These are phyloP conservation scores for Telmatherina bonti DNA, from an alignment of 2,797 vertebrate genomes.

Conservation along the genomic window DNA sequence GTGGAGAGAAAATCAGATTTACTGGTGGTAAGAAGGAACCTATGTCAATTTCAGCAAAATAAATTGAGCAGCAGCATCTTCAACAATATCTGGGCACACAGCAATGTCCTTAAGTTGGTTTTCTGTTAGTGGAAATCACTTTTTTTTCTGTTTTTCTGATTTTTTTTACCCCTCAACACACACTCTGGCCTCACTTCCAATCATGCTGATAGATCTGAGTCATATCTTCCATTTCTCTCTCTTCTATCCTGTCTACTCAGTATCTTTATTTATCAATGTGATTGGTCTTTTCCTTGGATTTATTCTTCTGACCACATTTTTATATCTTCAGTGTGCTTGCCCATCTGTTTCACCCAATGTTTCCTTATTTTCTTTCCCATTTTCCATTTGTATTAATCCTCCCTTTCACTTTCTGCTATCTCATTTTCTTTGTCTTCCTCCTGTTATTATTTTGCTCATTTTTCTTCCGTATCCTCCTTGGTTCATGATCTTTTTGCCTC, in stretches of 20 bases:
- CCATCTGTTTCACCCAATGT: background rate
- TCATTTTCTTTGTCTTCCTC: background rate
- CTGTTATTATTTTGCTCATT: background rate
- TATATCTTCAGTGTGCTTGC: slow-evolving; percentile 13
- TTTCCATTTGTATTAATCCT: slow-evolving; percentile 9
- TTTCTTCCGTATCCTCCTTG: background rate
- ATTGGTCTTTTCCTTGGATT: slow-evolving; percentile 14
- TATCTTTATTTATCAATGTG: slow-evolving; percentile 19
- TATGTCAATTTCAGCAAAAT: slow-evolving; percentile 49
- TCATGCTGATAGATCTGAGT: slow-evolving; percentile 62
- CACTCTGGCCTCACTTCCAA: slow-evolving; percentile 49
- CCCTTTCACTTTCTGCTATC: background rate
- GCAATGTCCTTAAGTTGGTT: slow-evolving; percentile 41
- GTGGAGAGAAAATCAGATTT: slow-evolving; percentile 4
- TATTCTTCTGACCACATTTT: slow-evolving; percentile 28
- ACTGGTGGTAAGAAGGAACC: slow-evolving; percentile 29
- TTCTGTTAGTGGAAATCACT: slow-evolving; percentile 33
- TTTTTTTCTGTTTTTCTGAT: slow-evolving; percentile 17
- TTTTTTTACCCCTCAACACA: slow-evolving; percentile 17
- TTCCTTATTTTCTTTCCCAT: background rate
- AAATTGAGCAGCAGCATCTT: slow-evolving; percentile 45
- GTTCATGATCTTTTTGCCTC: background rate
- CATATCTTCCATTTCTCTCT: slow-evolving; percentile 20
- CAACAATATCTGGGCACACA: slow-evolving; percentile 14
- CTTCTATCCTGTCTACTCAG: slow-evolving; percentile 5